Evolutionary conservation across 2,888 invertebrate species (phyloP).

Genomic region (Chrysina gloriosa): DNA sequence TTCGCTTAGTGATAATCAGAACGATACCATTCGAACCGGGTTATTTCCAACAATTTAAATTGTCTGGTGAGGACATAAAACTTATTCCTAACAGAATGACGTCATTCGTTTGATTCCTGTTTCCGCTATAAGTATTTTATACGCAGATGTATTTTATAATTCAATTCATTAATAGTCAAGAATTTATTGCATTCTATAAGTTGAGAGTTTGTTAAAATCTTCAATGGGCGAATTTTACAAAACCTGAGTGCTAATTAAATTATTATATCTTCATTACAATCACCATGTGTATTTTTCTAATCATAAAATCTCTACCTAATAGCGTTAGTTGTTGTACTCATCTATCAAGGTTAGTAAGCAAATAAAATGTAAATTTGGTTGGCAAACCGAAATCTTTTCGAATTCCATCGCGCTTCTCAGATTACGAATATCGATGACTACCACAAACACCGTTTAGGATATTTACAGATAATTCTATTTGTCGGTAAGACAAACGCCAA

Average conservation of each 20-base stretch:
- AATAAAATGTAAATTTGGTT: conserved; percentile 26
- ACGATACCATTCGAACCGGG: too few species aligned
- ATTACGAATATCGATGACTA: background rate
- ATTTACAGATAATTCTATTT: background rate
- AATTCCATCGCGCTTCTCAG: background rate
- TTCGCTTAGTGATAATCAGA: too few species aligned
- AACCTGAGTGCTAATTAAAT: background rate
- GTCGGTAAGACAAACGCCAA: background rate
- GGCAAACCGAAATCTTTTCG: background rate
- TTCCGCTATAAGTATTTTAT: too few species aligned
- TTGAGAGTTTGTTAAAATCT: background rate
- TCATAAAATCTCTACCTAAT: conserved; percentile 7
- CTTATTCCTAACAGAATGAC: too few species aligned
- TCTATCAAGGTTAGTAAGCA: conserved; percentile 18
- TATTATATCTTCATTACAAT: background rate
- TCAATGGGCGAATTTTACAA: background rate
- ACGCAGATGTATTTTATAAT: too few species aligned
- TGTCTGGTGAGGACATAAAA: too few species aligned
- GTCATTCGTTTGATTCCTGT: too few species aligned
- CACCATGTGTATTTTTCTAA: conserved; percentile 10
- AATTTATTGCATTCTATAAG: background rate
- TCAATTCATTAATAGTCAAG: too few species aligned
- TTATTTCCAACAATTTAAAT: too few species aligned
- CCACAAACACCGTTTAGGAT: background rate
- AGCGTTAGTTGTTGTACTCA: conserved; percentile 4